Evolutionary conservation across 2,113 vertebrate genomes (phyloP), one percentile per base, ranked within the genome.

Genomic region (Psephotus haematonotus): DNA sequence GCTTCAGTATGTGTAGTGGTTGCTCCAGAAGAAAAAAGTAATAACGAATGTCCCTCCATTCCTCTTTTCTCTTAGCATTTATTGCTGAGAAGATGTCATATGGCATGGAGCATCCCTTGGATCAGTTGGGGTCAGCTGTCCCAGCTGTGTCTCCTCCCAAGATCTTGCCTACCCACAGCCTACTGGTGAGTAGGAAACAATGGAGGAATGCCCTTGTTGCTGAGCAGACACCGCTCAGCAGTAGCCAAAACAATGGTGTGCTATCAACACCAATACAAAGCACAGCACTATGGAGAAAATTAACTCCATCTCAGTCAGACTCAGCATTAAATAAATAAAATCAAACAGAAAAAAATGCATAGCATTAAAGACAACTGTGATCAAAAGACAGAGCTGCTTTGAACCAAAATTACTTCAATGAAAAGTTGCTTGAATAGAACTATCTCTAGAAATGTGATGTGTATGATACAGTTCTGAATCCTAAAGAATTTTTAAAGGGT

Each of bases 311-410:
- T 27, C 17, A 59, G 17, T 33, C 50, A 82, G 5, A 27, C 2
- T 10, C 16, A 27, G 49, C 8, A 50, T 50, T 50, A 50, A 50
- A 50, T 27, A 27, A 50, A 50, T 50, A 50, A 50, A 50, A 50
- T 27, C 27, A 50, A 50, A 27, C 27, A 16, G 25, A 50, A 50
- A 50, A 50, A 50, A 71, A 52, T 52, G 19, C 12, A 19, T 57
- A 86, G 25, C 19, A 23, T 47, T 92, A 69, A 55, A 80, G 33
- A 52, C 59, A 89, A 49, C 46, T 62, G 31, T 43, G 70, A 82
- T 85, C 62, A 95, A 18, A 84, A 67, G 64, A 92, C 43, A 91
- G 27, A 50, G 37, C 20, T 86, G 64, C 82, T 91, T 94, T 47
- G 37, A 69, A 69, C 2, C 0, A 1, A 74, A 84, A 62, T 65